A percentile compares a stretch with the other conserved stretches of the same genome.
phyloP scores from a whole-genome alignment of 2,797 vertebrate genomes.

The Diglossa cyanea region DNA sequence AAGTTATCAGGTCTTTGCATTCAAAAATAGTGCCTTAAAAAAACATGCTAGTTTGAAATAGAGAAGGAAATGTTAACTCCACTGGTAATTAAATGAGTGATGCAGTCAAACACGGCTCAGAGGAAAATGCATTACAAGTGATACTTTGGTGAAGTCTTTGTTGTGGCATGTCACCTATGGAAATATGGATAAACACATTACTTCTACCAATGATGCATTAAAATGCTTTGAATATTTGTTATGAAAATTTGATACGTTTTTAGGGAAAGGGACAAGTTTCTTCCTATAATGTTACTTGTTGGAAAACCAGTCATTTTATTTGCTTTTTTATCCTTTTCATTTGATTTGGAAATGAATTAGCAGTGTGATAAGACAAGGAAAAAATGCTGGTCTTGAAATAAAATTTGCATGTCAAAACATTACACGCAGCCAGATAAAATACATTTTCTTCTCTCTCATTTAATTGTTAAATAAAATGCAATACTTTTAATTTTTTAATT shows the following conservation, averaged over 20 bases:
- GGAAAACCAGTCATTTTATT: neutral
- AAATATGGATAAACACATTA: neutral
- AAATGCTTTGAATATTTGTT: neutral
- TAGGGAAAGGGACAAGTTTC: neutral
- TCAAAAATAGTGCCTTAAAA: constrained; percentile 10
- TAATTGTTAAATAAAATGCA: neutral
- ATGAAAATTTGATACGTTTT: neutral
- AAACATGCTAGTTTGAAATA: neutral
- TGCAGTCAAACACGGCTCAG: neutral
- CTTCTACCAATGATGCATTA: neutral
- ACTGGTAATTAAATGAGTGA: neutral
- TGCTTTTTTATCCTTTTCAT: neutral
- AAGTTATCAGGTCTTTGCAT: constrained; percentile 43
- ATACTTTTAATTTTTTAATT: neutral
- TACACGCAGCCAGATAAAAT: constrained; percentile 29
- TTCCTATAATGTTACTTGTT: neutral
- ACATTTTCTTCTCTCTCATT: neutral
- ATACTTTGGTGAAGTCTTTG: neutral
- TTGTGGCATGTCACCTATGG: neutral
- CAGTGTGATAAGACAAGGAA: neutral
- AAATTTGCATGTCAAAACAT: constrained; percentile 56
- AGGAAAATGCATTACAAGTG: neutral
- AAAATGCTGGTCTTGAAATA: neutral
- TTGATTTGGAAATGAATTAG: constrained; percentile 29
- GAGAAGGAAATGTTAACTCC: neutral